Percentiles rank a stretch among this genome's conserved stretches.
Evolutionary conservation across 2,113 vertebrate genomes (phyloP).

Genomic region (Gymnarchus niloticus): DNA sequence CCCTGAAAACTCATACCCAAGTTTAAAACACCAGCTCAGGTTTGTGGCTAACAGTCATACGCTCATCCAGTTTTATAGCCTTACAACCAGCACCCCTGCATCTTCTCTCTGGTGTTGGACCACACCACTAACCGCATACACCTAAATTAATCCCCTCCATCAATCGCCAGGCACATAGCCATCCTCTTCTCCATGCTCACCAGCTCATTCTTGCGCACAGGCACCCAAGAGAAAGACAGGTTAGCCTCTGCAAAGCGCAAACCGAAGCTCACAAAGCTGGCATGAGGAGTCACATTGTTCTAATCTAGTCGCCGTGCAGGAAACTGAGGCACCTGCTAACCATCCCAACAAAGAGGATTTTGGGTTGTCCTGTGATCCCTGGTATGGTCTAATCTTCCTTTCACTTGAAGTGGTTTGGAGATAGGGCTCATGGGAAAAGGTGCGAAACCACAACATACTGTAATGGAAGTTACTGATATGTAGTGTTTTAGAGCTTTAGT

Average conservation of each 20-base stretch:
- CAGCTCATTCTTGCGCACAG: constrained; percentile 42
- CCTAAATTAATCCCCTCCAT: neutral
- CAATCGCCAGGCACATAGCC: constrained; percentile 44
- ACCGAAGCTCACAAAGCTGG: neutral
- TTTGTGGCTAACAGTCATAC: neutral
- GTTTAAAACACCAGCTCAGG: too few relatives aligned
- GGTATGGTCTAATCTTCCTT: too few relatives aligned
- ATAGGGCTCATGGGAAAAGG: too few relatives aligned
- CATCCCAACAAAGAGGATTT: neutral
- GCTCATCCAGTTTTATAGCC: neutral
- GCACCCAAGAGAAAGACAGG: constrained; percentile 28
- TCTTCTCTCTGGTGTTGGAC: neutral
- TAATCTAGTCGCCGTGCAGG: too few relatives aligned
- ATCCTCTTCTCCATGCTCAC: constrained; percentile 37
- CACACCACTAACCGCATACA: constrained; percentile 13
- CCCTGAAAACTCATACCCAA: too few relatives aligned
- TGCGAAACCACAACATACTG: too few relatives aligned
- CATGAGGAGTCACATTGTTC: neutral
- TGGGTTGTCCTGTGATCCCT: constrained; percentile 6
- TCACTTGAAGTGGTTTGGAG: too few relatives aligned
- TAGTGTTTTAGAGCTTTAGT: too few relatives aligned
- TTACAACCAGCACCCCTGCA: neutral
- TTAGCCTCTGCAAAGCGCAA: constrained; percentile 22
- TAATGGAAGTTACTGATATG: too few relatives aligned
- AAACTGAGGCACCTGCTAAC: neutral